These are phyloP conservation scores for Mylabris sibirica DNA, from an alignment of 2,888 invertebrate species.

Conservation along the genomic window DNA sequence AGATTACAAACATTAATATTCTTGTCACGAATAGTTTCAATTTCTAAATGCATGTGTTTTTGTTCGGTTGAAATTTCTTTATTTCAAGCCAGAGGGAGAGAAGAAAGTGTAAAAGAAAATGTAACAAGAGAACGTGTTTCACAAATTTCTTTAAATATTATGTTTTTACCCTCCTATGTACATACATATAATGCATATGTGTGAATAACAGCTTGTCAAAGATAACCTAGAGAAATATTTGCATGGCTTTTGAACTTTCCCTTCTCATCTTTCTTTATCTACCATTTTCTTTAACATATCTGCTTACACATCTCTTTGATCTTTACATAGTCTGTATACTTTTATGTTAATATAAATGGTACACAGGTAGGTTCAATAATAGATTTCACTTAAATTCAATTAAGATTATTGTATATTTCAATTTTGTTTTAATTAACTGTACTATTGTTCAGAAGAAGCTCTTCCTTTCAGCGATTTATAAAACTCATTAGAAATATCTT, in stretches of 20 bases:
- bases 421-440: too few species aligned
- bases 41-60: neutral
- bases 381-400: conserved; percentile 21
- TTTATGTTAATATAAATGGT: conserved; percentile 24
- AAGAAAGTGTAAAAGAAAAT: neutral
- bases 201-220: conserved; percentile 19
- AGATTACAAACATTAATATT: neutral
- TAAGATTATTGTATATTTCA: neutral
- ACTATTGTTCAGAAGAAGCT: too few species aligned
- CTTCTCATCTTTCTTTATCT: conserved; percentile 15
- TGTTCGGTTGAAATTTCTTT: neutral
- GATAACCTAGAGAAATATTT: conserved; percentile 34
- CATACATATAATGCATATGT: neutral
- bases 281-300: conserved; percentile 24
- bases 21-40: neutral
- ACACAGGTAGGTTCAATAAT: conserved; percentile 28
- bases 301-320: conserved; percentile 35
- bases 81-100: neutral
- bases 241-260: conserved; percentile 38
- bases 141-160: neutral
- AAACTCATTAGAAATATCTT: neutral
- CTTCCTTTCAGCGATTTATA: neutral
- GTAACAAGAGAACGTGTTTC: neutral
- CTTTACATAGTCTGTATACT: conserved; percentile 32
- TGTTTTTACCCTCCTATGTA: neutral